These are phyloP conservation scores for Pentalonia nigronervosa DNA, from an alignment of 1,140 invertebrate genomes.

Conservation along the genomic window DNA sequence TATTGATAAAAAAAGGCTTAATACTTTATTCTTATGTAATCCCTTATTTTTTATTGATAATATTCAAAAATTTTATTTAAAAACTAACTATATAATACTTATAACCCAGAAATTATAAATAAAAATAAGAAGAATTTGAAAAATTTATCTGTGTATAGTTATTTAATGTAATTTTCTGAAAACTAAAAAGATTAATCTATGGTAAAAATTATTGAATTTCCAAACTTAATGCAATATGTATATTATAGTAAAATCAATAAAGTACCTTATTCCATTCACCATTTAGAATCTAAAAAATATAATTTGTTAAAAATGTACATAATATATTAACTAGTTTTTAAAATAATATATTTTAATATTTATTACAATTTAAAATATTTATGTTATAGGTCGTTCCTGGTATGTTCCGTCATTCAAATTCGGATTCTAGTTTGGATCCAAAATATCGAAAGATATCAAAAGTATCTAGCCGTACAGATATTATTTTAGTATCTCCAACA, in stretches of 20 bases:
- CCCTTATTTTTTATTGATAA: not conserved
- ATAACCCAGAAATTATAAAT: not conserved
- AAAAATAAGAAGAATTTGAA: not conserved
- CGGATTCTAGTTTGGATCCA: conserved; percentile 52
- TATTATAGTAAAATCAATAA: not conserved
- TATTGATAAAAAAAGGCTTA: not conserved
- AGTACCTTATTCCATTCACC: not conserved
- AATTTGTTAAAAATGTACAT: not conserved
- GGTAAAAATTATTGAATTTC: not conserved
- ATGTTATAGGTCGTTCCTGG: conserved; percentile 25
- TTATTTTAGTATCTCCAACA: not conserved
- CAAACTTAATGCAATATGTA: not conserved
- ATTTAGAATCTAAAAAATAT: not conserved
- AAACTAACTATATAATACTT: not conserved
- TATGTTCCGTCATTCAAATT: conserved; percentile 42
- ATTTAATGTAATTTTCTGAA: not conserved
- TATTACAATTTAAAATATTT: not conserved
- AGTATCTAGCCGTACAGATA: conserved; percentile 31
- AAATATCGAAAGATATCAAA: conserved; percentile 49
- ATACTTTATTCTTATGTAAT: not conserved
- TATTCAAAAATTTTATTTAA: not conserved
- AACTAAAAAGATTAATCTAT: too few species aligned
- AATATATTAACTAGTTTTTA: not conserved
- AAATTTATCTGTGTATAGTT: not conserved
- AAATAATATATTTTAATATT: not conserved